Percentiles rank a stretch among this genome's conserved stretches.
phyloP scores from a whole-genome alignment of 2,113 vertebrate genomes.

The Hemicordylus capensis region DNA sequence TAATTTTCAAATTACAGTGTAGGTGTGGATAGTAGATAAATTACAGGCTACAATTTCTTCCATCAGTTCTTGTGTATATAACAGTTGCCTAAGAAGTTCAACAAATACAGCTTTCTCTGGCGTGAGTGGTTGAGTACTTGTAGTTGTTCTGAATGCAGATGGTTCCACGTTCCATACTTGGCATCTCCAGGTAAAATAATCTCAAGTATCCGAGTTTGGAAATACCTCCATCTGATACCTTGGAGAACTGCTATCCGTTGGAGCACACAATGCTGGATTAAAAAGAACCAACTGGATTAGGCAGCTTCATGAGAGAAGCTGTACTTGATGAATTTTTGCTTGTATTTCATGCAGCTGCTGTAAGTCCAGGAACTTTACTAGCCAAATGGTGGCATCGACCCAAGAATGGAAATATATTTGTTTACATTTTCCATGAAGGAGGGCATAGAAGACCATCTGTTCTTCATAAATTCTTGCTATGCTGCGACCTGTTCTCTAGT shows the following conservation, averaged over 20 bases:
- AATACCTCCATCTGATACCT: no score
- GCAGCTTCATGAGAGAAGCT: not conserved
- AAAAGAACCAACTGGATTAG: no score
- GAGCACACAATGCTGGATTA: no score
- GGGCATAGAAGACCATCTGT: not conserved
- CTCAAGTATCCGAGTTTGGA: no score
- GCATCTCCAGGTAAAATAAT: not conserved
- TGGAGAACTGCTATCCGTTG: no score
- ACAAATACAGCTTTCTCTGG: not conserved
- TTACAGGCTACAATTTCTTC: not conserved
- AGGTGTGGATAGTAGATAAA: not conserved
- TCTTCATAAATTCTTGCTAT: not conserved
- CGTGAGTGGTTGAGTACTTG: not conserved
- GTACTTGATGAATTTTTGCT: not conserved
- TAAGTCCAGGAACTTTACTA: not conserved
- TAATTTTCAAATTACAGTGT: constrained; percentile 12
- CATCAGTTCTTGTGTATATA: not conserved
- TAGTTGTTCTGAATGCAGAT: no score
- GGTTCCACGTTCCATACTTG: no score
- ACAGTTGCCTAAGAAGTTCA: not conserved
- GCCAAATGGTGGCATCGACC: not conserved
- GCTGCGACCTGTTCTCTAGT: not conserved
- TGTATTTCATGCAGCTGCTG: not conserved
- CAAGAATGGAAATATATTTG: not conserved
- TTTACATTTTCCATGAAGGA: not conserved